These are phyloP conservation scores for Diprion similis DNA, from an alignment of 1,140 invertebrate genomes.

Conservation along the genomic window DNA sequence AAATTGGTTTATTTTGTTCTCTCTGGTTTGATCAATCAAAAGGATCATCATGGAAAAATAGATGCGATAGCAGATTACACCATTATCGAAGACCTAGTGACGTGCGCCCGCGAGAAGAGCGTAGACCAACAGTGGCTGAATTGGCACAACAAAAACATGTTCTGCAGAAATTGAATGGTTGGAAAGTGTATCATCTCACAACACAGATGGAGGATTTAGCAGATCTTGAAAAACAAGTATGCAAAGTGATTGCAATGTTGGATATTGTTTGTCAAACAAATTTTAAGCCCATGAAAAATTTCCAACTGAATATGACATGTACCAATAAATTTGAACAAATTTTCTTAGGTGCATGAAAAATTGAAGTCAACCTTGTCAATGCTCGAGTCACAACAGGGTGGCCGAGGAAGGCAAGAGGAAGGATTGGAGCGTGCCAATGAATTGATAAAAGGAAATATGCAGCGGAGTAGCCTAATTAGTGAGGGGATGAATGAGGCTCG, in stretches of 20 bases:
- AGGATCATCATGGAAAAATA: slow-evolving; percentile 61
- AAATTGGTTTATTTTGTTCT: not conserved
- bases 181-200: slow-evolving; percentile 92
- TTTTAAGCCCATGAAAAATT: not conserved
- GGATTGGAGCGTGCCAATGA: slow-evolving; percentile 78
- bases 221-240: slow-evolving; percentile 61
- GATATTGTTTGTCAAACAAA: not conserved
- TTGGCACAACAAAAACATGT: slow-evolving; percentile 89
- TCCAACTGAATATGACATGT: not conserved
- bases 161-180: slow-evolving; percentile 89
- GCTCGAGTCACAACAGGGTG: slow-evolving; percentile 70
- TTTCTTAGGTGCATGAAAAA: slow-evolving; percentile 66
- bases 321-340: slow-evolving; percentile 41
- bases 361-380: slow-evolving; percentile 69
- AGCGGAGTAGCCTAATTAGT: slow-evolving; percentile 90
- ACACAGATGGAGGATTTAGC: slow-evolving; percentile 94
- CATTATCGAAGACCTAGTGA: slow-evolving; percentile 90
- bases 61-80: slow-evolving; percentile 70
- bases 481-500: slow-evolving; percentile 91
- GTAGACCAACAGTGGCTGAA: slow-evolving; percentile 83
- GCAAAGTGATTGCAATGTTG: slow-evolving; percentile 44
- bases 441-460: slow-evolving; percentile 91
- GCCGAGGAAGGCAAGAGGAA: slow-evolving; percentile 66
- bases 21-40: slow-evolving; percentile 35
- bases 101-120: slow-evolving; percentile 86